These are phyloP conservation scores for Andrena chrysosceles DNA, from an alignment of 2,888 invertebrate genomes.

Conservation along the genomic window DNA sequence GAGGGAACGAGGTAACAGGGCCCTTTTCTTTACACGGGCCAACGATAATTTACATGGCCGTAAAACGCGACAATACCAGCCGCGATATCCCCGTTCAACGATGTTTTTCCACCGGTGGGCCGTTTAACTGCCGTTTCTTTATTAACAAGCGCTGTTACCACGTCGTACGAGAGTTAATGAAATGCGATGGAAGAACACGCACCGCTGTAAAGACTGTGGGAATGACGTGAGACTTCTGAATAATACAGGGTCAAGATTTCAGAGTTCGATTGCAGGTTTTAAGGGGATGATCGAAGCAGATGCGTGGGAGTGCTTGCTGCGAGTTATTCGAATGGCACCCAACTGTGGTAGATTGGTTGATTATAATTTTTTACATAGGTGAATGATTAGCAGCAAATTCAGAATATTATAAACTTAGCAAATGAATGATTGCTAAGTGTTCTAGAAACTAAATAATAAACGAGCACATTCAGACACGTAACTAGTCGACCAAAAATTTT, in stretches of 20 bases:
- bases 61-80: slow-evolving; percentile 33
- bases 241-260: background rate
- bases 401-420: too few species aligned
- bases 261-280: too few species aligned
- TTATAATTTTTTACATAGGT: background rate
- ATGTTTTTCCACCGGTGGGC: background rate
- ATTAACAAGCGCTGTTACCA: slow-evolving; percentile 21
- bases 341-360: background rate
- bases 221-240: background rate
- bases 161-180: slow-evolving; percentile 23
- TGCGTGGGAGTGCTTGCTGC: background rate
- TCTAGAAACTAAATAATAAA: too few species aligned
- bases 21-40: slow-evolving; percentile 17
- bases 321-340: background rate
- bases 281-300: too few species aligned
- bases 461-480: too few species aligned
- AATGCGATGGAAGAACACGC: background rate
- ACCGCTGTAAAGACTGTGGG: background rate
- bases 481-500: background rate
- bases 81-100: slow-evolving; percentile 27
- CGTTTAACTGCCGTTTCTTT: slow-evolving; percentile 25
- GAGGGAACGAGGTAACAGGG: slow-evolving; percentile 3
- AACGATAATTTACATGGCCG: slow-evolving; percentile 30
- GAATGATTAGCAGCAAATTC: too few species aligned
- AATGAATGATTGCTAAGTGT: too few species aligned